These are phyloP conservation scores for Pachyrhynchus sulphureomaculatus DNA, from an alignment of 1,140 invertebrate species.

Conservation along the genomic window DNA sequence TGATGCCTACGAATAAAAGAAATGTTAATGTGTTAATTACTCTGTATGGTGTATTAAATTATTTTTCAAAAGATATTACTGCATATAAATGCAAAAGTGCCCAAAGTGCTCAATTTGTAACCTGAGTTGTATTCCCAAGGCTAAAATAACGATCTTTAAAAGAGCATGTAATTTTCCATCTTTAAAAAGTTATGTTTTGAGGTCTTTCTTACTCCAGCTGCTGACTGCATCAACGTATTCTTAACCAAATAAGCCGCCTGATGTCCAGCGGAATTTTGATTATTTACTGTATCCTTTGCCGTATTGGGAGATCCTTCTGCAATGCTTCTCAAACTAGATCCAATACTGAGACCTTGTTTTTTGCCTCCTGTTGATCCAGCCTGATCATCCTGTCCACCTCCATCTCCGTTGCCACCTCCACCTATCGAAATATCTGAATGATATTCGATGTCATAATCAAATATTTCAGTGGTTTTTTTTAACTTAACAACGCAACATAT, in stretches of 20 bases:
- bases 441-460: constrained; percentile 37
- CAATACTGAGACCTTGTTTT: constrained; percentile 46
- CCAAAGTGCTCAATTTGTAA: too few species aligned
- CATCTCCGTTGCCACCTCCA: too few species aligned
- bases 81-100: too few species aligned
- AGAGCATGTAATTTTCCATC: too few species aligned
- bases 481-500: too few species aligned
- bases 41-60: too few species aligned
- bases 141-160: too few species aligned
- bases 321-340: constrained; percentile 54
- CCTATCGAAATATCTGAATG: constrained; percentile 20
- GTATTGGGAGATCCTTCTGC: constrained; percentile 71
- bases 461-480: constrained; percentile 28
- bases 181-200: not conserved
- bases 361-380: constrained; percentile 30
- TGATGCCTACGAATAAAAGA: constrained; percentile 49
- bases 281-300: constrained; percentile 65
- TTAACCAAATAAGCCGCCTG: constrained; percentile 71
- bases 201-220: constrained; percentile 57
- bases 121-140: too few species aligned
- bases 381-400: constrained; percentile 9
- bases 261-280: constrained; percentile 64
- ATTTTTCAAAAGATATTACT: too few species aligned
- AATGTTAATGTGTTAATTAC: too few species aligned
- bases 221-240: constrained; percentile 68